phyloP scores from a whole-genome alignment of 1,140 invertebrate genomes.

The Bombus huntii region DNA sequence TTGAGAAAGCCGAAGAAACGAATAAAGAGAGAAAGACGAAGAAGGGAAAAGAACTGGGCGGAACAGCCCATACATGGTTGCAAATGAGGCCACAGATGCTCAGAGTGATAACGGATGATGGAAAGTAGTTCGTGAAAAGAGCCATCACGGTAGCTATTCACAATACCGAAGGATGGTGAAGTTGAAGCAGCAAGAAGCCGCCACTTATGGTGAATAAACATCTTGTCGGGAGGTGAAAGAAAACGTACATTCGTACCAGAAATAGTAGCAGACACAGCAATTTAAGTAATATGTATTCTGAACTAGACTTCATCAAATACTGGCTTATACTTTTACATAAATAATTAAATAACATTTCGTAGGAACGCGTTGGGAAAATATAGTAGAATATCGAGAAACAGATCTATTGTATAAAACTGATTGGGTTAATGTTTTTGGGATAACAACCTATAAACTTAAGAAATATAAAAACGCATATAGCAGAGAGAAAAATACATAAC shows the following conservation, averaged over 20 bases:
- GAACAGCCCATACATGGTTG: conserved; percentile 70
- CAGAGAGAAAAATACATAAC: not conserved
- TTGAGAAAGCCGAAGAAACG: conserved; percentile 41
- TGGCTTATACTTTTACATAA: not conserved
- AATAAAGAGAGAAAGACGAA: conserved; percentile 44
- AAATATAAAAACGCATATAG: not conserved
- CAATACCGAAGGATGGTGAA: conserved; percentile 34
- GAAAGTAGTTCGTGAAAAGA: conserved; percentile 77
- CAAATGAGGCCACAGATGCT: conserved; percentile 77
- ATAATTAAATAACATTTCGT: not conserved
- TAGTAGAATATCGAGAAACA: not conserved
- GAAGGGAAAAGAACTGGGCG: conserved; percentile 27
- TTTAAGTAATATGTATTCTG: conserved; percentile 30
- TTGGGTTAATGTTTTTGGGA: not conserved
- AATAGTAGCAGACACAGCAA: not conserved
- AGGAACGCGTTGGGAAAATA: not conserved
- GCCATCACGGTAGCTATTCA: conserved; percentile 67
- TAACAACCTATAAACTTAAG: not conserved
- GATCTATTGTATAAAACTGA: not conserved
- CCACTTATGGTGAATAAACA: conserved; percentile 49
- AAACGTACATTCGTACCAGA: not conserved
- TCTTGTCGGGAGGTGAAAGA: conserved; percentile 31
- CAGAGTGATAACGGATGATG: conserved; percentile 75
- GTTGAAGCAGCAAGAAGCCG: conserved; percentile 47
- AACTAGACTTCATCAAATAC: conserved; percentile 6